Conservation (phyloP, 2,888 invertebrate genomes). For the Tanaodytes sp. region DNA sequence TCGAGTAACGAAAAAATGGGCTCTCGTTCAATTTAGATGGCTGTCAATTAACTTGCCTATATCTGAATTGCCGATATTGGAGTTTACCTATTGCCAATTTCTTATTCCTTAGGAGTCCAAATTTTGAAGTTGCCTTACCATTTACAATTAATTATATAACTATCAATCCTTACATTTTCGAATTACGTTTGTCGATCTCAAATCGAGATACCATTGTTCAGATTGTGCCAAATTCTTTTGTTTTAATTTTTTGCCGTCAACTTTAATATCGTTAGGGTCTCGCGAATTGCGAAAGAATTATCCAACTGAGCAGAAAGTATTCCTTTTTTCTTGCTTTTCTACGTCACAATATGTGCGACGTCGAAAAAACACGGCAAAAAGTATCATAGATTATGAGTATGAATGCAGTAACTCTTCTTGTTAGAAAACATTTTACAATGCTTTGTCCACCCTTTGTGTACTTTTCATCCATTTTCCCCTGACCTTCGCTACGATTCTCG, state of each 20-base stretch:
- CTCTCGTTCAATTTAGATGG: too few relatives aligned
- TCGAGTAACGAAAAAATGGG: too few relatives aligned
- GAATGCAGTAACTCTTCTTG: slow-evolving; percentile 52
- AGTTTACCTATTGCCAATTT: too few relatives aligned
- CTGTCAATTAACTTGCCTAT: too few relatives aligned
- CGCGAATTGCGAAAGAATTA: slow-evolving; percentile 59
- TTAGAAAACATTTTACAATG: slow-evolving; percentile 50
- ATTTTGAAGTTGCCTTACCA: too few relatives aligned
- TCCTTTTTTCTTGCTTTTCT: slow-evolving; percentile 42
- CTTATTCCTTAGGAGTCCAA: too few relatives aligned
- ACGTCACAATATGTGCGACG: slow-evolving; percentile 45
- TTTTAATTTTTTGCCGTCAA: slow-evolving; percentile 58
- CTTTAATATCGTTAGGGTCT: slow-evolving; percentile 52
- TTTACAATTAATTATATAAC: too few relatives aligned
- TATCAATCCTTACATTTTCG: too few relatives aligned
- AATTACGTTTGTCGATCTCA: too few relatives aligned
- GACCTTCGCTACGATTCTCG: slow-evolving; percentile 27
- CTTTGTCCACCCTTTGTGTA: slow-evolving; percentile 48
- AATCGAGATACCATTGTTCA: slow-evolving; percentile 40
- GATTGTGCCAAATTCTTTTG: slow-evolving; percentile 60
- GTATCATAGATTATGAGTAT: slow-evolving; percentile 48
- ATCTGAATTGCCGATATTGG: too few relatives aligned
- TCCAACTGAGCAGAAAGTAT: slow-evolving; percentile 51
- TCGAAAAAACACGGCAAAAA: slow-evolving; percentile 48
- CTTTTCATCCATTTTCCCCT: slow-evolving; percentile 48